These are phyloP conservation scores for Drosophila ercepeae DNA, from an alignment of 1,140 invertebrate species.

Conservation along the genomic window DNA sequence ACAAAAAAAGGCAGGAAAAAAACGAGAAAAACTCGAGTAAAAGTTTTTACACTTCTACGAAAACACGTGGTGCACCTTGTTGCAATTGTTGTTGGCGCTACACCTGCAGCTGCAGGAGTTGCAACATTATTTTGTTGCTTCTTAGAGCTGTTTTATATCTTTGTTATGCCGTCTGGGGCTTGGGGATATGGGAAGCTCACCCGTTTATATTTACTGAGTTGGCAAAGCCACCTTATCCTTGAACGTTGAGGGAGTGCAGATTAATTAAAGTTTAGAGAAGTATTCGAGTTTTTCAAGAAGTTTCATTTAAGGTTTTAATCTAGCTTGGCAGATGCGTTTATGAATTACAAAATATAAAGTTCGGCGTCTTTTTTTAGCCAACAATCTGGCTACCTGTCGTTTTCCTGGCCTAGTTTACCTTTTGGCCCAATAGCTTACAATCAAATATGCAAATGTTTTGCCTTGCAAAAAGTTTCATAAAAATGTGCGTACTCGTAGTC, in stretches of 20 bases:
- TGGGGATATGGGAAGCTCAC: constrained; percentile 25
- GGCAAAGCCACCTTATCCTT: constrained; percentile 1
- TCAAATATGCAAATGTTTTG: constrained; percentile 17
- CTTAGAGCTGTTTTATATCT: constrained; percentile 27
- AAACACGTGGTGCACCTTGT: constrained; percentile 48
- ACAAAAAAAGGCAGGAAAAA: constrained; percentile 1
- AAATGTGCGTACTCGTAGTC: not conserved
- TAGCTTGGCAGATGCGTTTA: not conserved
- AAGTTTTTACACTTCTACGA: constrained; percentile 41
- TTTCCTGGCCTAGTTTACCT: too few relatives aligned
- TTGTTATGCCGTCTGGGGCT: constrained; percentile 28
- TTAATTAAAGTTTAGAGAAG: constrained; percentile 19
- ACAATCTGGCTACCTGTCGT: too few relatives aligned
- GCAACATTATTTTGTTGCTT: constrained; percentile 5
- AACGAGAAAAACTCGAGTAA: constrained; percentile 22
- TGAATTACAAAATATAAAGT: not conserved
- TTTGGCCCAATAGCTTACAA: not conserved
- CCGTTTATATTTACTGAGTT: constrained; percentile 40
- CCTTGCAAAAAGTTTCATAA: not conserved
- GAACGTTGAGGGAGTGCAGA: constrained; percentile 13
- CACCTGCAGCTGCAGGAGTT: constrained; percentile 8
- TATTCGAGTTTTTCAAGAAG: not conserved
- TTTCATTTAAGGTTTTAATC: not conserved
- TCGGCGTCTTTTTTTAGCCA: not conserved
- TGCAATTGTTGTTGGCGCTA: constrained; percentile 43